Conservation (phyloP, 2,888 invertebrate genomes). For the Caenorhabditis becei region DNA sequence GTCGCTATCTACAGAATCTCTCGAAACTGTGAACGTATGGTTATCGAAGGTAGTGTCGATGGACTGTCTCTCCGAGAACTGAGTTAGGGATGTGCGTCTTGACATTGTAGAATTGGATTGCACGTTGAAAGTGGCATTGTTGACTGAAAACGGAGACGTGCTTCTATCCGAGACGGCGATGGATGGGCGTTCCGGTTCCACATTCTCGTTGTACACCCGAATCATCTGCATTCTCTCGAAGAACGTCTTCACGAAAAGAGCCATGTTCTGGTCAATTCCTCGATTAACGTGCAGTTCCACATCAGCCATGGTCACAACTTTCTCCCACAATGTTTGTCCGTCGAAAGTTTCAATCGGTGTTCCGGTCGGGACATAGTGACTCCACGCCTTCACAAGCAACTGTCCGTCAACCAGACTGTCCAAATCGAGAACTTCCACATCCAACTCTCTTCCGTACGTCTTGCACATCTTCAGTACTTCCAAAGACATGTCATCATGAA, state of each 20-base stretch:
- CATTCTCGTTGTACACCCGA: constrained; percentile 17
- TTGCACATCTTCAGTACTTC: constrained; percentile 34
- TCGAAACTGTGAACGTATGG: constrained; percentile 41
- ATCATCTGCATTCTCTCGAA: constrained; percentile 28
- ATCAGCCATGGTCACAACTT: constrained; percentile 42
- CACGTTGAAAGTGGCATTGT: constrained; percentile 13
- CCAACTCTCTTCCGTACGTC: constrained; percentile 20
- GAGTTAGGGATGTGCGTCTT: neutral
- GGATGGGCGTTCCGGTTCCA: neutral
- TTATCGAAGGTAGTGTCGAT: constrained; percentile 21
- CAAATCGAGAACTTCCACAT: constrained; percentile 40
- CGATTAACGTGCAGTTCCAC: constrained; percentile 30
- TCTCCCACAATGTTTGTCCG: constrained; percentile 41
- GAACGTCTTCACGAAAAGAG: constrained; percentile 51
- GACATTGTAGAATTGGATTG: neutral
- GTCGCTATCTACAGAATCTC: constrained; percentile 19
- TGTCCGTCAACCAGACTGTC: constrained; percentile 33
- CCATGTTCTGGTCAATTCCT: constrained; percentile 44
- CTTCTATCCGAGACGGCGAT: neutral
- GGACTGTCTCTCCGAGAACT: constrained; percentile 5
- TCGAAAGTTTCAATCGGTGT: constrained; percentile 4
- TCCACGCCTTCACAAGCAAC: constrained; percentile 34
- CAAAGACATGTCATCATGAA: constrained; percentile 42
- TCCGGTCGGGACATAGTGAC: neutral
- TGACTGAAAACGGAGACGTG: neutral